These are phyloP conservation scores for Drosophila chauvacae DNA, from an alignment of 1,140 invertebrate genomes.

Conservation along the genomic window DNA sequence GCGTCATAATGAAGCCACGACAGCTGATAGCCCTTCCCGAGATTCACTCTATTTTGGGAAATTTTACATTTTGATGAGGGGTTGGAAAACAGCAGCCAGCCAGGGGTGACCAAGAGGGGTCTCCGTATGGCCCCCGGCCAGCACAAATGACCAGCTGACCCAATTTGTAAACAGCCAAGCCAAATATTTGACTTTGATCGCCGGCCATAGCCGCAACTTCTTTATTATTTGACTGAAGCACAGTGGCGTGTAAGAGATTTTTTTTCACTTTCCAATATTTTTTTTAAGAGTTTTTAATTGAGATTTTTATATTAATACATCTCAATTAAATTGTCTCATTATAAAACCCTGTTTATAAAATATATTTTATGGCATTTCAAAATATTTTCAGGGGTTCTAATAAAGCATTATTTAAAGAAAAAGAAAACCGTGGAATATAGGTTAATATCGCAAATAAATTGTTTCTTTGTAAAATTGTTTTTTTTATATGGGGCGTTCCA, in stretches of 20 bases:
- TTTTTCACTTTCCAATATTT: background rate
- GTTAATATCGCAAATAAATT: background rate
- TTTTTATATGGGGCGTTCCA: no score
- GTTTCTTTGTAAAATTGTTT: no score
- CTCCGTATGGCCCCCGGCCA: background rate
- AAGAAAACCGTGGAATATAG: background rate
- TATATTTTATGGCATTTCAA: background rate
- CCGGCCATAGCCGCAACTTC: slow-evolving; percentile 41
- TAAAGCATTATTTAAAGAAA: background rate
- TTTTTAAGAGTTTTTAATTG: background rate
- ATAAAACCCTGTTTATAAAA: background rate
- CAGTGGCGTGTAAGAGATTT: background rate
- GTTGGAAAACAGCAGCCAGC: slow-evolving; percentile 10
- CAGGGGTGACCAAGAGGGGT: slow-evolving; percentile 1
- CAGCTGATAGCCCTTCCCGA: slow-evolving; percentile 58
- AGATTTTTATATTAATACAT: no score
- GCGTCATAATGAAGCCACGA: slow-evolving; percentile 67
- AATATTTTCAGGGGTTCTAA: background rate
- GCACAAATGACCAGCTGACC: slow-evolving; percentile 64
- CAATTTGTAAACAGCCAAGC: slow-evolving; percentile 47
- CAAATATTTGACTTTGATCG: slow-evolving; percentile 74
- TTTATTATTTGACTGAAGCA: slow-evolving; percentile 40
- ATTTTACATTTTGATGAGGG: slow-evolving; percentile 43
- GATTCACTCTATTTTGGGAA: slow-evolving; percentile 55
- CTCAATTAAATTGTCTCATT: background rate